Percentiles rank a stretch among this genome's conserved stretches.
Conservation (phyloP, 2,888 invertebrate genomes). For the Tribolium freemani region DNA sequence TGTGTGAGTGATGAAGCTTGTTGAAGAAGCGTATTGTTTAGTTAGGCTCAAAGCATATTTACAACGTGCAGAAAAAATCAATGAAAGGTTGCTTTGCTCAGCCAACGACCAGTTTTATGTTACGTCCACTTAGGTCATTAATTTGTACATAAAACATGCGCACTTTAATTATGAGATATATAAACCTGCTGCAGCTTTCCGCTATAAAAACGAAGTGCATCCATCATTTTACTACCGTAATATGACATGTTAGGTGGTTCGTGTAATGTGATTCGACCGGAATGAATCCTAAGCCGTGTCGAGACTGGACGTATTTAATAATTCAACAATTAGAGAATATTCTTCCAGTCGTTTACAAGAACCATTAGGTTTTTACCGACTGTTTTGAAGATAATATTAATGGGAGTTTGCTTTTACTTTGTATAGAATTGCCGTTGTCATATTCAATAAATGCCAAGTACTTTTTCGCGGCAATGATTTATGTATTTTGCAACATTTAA, state of each 20-base stretch:
- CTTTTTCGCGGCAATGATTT: constrained; percentile 48
- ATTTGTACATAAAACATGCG: constrained; percentile 51
- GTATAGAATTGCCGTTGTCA: constrained; percentile 52
- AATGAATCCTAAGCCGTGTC: constrained; percentile 16
- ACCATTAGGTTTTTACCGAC: not conserved
- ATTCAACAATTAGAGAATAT: not conserved
- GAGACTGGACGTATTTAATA: not conserved
- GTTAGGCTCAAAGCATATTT: not conserved
- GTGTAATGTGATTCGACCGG: constrained; percentile 52
- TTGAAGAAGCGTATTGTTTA: not conserved
- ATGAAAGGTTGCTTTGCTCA: constrained; percentile 49
- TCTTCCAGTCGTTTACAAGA: not conserved
- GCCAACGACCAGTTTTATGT: constrained; percentile 37
- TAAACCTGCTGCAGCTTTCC: constrained; percentile 50
- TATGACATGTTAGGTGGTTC: constrained; percentile 54
- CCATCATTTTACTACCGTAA: constrained; percentile 52
- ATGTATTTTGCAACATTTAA: constrained; percentile 44
- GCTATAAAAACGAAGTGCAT: constrained; percentile 50
- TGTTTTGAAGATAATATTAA: constrained; percentile 25
- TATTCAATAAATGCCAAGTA: constrained; percentile 50
- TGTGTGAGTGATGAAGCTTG: too few relatives aligned
- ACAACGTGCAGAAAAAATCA: constrained; percentile 43
- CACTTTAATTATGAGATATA: constrained; percentile 52
- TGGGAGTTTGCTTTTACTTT: constrained; percentile 46
- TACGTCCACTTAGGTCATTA: constrained; percentile 48